Percentiles rank a stretch among this genome's conserved stretches.
phyloP scores from a whole-genome alignment of 1,140 invertebrate genomes.

The Pygmarrhopalites habei region DNA sequence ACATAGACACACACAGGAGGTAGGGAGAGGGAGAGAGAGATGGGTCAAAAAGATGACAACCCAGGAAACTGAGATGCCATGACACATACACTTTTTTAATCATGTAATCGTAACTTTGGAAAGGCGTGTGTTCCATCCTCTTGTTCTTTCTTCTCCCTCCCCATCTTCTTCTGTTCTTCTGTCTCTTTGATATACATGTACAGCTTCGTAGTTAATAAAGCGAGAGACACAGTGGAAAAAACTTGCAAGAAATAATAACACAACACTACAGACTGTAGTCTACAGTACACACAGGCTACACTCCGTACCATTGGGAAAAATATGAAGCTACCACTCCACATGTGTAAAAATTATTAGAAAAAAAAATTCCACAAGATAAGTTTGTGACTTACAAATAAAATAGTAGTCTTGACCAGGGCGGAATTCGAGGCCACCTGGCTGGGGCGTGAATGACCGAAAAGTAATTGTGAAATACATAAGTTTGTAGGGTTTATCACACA shows the following conservation, averaged over 20 bases:
- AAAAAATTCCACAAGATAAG: too few species aligned
- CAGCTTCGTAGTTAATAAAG: too few species aligned
- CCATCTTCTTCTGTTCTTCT: neutral
- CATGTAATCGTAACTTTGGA: slow-evolving; percentile 7
- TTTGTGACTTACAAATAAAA: slow-evolving; percentile 72
- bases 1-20: neutral
- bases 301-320: too few species aligned
- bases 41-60: slow-evolving; percentile 16
- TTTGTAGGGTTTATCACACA: slow-evolving; percentile 90
- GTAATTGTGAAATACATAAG: slow-evolving; percentile 94
- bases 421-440: slow-evolving; percentile 88
- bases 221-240: too few species aligned
- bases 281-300: too few species aligned
- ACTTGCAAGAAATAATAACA: too few species aligned
- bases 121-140: slow-evolving; percentile 3
- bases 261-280: too few species aligned
- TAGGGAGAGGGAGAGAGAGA: neutral
- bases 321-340: too few species aligned
- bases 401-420: slow-evolving; percentile 90
- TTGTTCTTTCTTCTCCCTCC: neutral
- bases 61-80: slow-evolving; percentile 9
- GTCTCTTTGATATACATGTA: neutral
- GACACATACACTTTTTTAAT: slow-evolving; percentile 13
- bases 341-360: too few species aligned
- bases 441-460: slow-evolving; percentile 89